Percentiles rank a stretch among this genome's conserved stretches.
These are phyloP conservation scores for Leucozona laternaria DNA, from an alignment of 2,888 invertebrate species.

Conservation along the genomic window DNA sequence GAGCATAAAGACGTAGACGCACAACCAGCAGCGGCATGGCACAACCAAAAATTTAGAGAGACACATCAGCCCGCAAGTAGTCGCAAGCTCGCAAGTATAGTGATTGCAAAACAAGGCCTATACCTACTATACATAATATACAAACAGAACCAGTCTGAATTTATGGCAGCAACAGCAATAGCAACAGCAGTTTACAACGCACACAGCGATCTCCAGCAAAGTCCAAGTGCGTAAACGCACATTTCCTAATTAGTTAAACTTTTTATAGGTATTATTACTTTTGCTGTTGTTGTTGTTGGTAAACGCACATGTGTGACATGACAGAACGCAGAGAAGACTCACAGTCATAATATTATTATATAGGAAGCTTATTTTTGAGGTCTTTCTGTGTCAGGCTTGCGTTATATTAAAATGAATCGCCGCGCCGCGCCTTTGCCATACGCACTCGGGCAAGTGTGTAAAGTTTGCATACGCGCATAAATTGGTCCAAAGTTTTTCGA, in stretches of 20 bases:
- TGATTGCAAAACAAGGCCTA: conserved; percentile 71
- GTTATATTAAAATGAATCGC: conserved; percentile 41
- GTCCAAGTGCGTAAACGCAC: conserved; percentile 67
- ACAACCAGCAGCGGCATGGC: conserved; percentile 14
- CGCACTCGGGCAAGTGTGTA: conserved; percentile 65
- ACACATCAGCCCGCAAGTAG: conserved; percentile 2
- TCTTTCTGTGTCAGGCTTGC: conserved; percentile 68
- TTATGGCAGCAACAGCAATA: conserved; percentile 36
- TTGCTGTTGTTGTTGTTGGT: not conserved
- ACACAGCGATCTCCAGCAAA: conserved; percentile 1
- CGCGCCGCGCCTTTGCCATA: too few species aligned
- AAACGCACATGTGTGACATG: conserved; percentile 21
- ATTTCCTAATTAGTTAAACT: conserved; percentile 68
- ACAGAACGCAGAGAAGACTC: not conserved
- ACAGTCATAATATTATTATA: conserved; percentile 6
- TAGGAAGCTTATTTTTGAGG: conserved; percentile 41
- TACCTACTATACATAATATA: not conserved
- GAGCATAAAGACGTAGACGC: not conserved
- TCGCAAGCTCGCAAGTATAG: not conserved
- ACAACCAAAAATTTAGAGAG: conserved; percentile 58
- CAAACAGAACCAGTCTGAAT: conserved; percentile 13
- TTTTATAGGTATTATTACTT: conserved; percentile 16
- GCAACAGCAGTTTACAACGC: conserved; percentile 14
- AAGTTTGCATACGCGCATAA: conserved; percentile 66
- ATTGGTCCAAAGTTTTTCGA: conserved; percentile 26